Evolutionary conservation across 2,113 vertebrate genomes (phyloP).

Genomic region (Formicarius rufipectus): DNA sequence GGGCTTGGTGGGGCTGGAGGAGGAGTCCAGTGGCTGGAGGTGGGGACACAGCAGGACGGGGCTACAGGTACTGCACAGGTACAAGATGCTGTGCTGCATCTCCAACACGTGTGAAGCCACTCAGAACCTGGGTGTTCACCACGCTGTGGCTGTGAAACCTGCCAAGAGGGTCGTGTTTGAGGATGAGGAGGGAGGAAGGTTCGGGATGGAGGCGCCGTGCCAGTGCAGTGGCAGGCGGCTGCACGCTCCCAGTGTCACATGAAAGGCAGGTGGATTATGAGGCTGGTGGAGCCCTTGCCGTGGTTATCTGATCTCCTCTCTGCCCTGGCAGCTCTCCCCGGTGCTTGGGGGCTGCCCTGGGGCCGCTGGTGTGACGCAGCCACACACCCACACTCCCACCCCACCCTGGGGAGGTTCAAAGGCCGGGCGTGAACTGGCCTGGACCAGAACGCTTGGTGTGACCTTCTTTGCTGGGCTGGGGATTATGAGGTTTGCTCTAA

Average conservation of each 20-base stretch:
- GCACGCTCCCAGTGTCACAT: accelerated
- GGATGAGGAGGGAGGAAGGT: not conserved
- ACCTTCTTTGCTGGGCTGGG: not conserved
- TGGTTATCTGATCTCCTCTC: not conserved
- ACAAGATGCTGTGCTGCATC: not conserved
- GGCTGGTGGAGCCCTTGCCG: not conserved
- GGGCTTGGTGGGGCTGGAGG: not conserved
- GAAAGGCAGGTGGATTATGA: not conserved
- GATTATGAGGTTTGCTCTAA: not conserved
- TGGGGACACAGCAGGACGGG: not conserved
- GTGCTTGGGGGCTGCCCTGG: not conserved
- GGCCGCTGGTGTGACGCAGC: not conserved
- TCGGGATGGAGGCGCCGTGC: accelerated
- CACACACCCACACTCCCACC: not conserved
- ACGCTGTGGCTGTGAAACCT: not conserved
- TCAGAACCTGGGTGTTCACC: accelerated
- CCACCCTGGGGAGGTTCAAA: not conserved
- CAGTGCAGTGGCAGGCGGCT: accelerated
- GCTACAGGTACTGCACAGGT: not conserved
- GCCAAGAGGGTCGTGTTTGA: accelerated
- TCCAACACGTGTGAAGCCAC: accelerated
- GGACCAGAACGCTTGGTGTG: not conserved
- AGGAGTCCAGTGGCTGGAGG: not conserved
- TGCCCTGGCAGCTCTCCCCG: not conserved
- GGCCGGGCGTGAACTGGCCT: not conserved